Conservation (phyloP, 2,888 invertebrate species). For the Melinaea menophilus region DNA sequence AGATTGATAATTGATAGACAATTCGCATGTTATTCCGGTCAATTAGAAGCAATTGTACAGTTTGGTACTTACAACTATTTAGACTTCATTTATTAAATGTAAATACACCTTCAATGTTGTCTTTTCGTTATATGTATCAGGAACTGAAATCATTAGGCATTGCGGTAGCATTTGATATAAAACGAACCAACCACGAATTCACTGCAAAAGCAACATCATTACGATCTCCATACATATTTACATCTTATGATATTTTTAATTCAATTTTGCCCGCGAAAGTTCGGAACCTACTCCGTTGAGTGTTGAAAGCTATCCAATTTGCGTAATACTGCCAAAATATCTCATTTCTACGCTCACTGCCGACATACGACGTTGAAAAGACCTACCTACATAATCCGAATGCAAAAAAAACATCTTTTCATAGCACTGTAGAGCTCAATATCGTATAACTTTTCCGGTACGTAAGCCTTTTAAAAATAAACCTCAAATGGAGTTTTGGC, state of each 20-base stretch:
- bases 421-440: slow-evolving; percentile 34
- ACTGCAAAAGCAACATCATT: slow-evolving; percentile 65
- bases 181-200: slow-evolving; percentile 28
- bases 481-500: slow-evolving; percentile 73
- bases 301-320: slow-evolving; percentile 79
- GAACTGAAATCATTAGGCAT: slow-evolving; percentile 22
- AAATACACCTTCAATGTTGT: background rate
- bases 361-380: slow-evolving; percentile 41
- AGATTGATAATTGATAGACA: slow-evolving; percentile 38
- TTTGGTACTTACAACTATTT: slow-evolving; percentile 20
- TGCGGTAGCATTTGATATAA: slow-evolving; percentile 22
- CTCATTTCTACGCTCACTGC: slow-evolving; percentile 77
- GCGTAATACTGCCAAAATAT: slow-evolving; percentile 79
- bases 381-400: slow-evolving; percentile 35
- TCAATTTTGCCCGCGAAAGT: slow-evolving; percentile 76
- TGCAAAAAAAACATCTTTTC: slow-evolving; percentile 36
- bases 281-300: slow-evolving; percentile 77
- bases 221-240: slow-evolving; percentile 71
- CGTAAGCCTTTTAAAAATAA: slow-evolving; percentile 45
- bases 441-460: slow-evolving; percentile 28
- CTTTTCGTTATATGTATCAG: slow-evolving; percentile 5
- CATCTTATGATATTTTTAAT: slow-evolving; percentile 77
- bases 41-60: slow-evolving; percentile 36
- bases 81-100: background rate
- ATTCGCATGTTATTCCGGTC: slow-evolving; percentile 37